Percentiles rank a stretch among this genome's conserved stretches.
Conservation (phyloP, 2,113 vertebrate species). For the Caranx ignobilis region DNA sequence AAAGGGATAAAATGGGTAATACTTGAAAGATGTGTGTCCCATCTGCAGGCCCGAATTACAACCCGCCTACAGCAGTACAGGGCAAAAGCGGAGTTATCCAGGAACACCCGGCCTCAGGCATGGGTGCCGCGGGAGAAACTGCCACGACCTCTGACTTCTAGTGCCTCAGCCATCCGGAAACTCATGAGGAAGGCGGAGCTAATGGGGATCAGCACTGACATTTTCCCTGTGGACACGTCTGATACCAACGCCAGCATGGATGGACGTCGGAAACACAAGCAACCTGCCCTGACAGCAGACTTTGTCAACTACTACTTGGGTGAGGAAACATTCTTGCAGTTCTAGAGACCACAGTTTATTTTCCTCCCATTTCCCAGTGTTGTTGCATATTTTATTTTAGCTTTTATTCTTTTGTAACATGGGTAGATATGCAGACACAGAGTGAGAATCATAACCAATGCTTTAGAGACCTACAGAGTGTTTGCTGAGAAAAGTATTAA, state of each 20-base stretch:
- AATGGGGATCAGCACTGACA: slow-evolving; percentile 99
- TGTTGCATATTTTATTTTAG: background rate
- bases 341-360: background rate
- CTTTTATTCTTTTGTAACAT: background rate
- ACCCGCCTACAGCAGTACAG: slow-evolving; percentile 96
- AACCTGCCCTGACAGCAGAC: slow-evolving; percentile 96
- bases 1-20: too few relatives aligned
- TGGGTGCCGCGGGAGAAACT: slow-evolving; percentile 98
- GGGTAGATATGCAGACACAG: too few relatives aligned
- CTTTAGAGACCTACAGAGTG: background rate
- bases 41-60: slow-evolving; percentile 91
- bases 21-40: background rate
- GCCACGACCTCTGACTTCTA: slow-evolving; percentile 95
- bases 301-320: slow-evolving; percentile 99
- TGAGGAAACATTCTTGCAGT: slow-evolving; percentile 63
- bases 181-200: slow-evolving; percentile 97
- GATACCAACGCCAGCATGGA: slow-evolving; percentile 96
- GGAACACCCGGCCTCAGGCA: slow-evolving; percentile 95
- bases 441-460: background rate
- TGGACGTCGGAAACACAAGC: slow-evolving; percentile 96
- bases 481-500: too few relatives aligned
- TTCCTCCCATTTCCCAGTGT: background rate
- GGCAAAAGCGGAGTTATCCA: slow-evolving; percentile 94
- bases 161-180: slow-evolving; percentile 96
- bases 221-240: slow-evolving; percentile 96